phyloP scores from a whole-genome alignment of 2,797 vertebrate species.

The Spondyliosoma cantharus region DNA sequence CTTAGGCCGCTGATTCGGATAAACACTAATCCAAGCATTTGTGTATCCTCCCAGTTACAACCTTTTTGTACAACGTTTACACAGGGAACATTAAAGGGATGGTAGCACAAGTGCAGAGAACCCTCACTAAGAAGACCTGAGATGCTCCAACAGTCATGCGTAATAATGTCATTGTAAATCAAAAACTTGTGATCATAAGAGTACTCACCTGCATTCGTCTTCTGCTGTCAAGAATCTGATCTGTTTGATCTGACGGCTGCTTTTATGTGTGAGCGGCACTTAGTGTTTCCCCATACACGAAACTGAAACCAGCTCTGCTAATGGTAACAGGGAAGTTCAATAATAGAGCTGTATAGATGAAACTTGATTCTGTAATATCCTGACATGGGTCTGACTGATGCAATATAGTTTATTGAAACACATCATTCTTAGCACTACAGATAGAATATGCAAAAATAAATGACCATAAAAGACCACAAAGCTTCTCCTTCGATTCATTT shows the following conservation, averaged over 20 bases:
- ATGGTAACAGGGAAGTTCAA: too few relatives aligned
- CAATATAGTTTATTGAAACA: constrained; percentile 7
- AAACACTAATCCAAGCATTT: too few relatives aligned
- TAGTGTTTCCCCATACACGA: too few relatives aligned
- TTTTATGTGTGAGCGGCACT: background rate
- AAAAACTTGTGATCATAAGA: background rate
- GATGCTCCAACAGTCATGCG: background rate
- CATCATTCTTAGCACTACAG: background rate
- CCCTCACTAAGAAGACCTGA: too few relatives aligned
- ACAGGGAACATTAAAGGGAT: too few relatives aligned
- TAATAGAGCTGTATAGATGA: too few relatives aligned
- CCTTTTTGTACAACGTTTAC: too few relatives aligned
- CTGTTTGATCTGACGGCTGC: constrained; percentile 1
- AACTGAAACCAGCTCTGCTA: too few relatives aligned
- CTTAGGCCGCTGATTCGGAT: too few relatives aligned
- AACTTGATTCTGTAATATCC: background rate
- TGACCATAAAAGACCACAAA: background rate
- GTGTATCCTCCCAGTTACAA: too few relatives aligned
- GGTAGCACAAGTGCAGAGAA: too few relatives aligned
- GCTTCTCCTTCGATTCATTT: background rate
- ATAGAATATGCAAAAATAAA: background rate
- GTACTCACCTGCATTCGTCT: constrained; percentile 38
- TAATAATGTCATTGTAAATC: background rate
- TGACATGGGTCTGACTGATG: background rate
- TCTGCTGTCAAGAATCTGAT: background rate